phyloP scores from a whole-genome alignment of 2,888 invertebrate genomes.

The Synanthedon andrenaeformis region DNA sequence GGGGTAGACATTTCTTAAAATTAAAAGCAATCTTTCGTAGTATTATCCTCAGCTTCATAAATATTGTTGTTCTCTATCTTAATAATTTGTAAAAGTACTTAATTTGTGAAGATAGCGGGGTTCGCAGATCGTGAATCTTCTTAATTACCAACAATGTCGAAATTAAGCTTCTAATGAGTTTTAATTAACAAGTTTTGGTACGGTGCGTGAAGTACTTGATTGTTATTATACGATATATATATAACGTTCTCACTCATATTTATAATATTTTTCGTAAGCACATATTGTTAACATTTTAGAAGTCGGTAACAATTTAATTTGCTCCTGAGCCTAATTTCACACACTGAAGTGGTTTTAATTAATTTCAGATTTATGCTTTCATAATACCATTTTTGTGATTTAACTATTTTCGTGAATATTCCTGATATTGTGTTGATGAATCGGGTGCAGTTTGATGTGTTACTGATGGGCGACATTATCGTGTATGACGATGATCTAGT shows the following conservation, averaged over 20 bases:
- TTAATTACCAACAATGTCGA: conserved; percentile 64
- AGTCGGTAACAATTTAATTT: neutral
- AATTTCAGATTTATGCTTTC: too few species aligned
- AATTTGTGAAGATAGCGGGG: conserved; percentile 52
- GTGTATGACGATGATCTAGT: too few species aligned
- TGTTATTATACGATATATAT: conserved; percentile 17
- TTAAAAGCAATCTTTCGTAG: too few species aligned
- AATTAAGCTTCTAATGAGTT: conserved; percentile 65
- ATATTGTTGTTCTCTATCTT: conserved; percentile 42
- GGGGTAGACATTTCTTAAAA: too few species aligned
- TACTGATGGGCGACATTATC: too few species aligned
- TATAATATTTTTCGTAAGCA: conserved; percentile 14
- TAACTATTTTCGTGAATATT: too few species aligned
- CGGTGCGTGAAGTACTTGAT: conserved; percentile 30
- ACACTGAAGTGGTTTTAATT: conserved; percentile 1
- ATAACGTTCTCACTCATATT: conserved; percentile 20
- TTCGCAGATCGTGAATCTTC: conserved; percentile 62
- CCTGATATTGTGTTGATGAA: too few species aligned
- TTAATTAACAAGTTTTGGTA: conserved; percentile 62
- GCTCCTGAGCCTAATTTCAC: conserved; percentile 7
- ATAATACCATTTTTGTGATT: too few species aligned
- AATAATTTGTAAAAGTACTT: conserved; percentile 45
- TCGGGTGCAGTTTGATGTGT: too few species aligned
- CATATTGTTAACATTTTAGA: too few species aligned
- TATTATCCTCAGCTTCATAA: conserved; percentile 22